Base-by-base conservation (phyloP, 2,888 invertebrate species). In the Andrena flavipes region DNA sequence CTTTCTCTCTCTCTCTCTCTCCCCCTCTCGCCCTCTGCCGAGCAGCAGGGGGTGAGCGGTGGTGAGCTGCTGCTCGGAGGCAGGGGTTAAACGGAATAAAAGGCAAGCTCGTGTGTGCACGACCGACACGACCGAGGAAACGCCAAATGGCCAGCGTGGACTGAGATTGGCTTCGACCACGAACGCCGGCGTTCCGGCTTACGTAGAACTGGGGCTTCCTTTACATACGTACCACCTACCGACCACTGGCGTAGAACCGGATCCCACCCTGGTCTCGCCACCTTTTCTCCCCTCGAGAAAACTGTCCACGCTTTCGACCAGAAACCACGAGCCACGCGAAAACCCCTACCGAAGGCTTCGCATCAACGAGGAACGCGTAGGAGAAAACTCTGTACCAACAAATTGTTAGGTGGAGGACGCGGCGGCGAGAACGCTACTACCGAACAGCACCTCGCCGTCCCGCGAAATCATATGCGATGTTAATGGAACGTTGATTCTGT, bases 101-200 rank as follows among this genome's bases (percentile, higher is more conserved):
- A 84, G 87, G 83, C 87, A 74, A 85, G 80, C 78, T 70, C 80
- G 82, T 77, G 78, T 87, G 85, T 87, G 82, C 80, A 63, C 80
- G 81, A 73, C 71, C 67, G 64, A 72, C 67, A 76, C 76, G 65
- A 79, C 60, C 82, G 79, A 90, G 92, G 91, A 93, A 93, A 91
- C 91, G 90, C 90, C 88, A 91, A 92, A 90, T 92, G 92, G 88
- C 91, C 90, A 91, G 87, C 91, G 84, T 82, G 80, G 87, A 84
- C 89, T 87, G 87, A 91, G 90, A 91, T 89, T 89, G 89, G 82
- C 86, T 84, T 78, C 74, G 81, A 65, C 86, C 88, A 89, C 88
- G 85, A 84, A 87, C 85, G 62, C 76, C 65, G 80, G 82, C 78
- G 85, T 88, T 88, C 84, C 87, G 84, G 82, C 82, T 71, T 80